Base-by-base conservation (phyloP, 2,888 invertebrate genomes). In the Hartigia nigra region DNA sequence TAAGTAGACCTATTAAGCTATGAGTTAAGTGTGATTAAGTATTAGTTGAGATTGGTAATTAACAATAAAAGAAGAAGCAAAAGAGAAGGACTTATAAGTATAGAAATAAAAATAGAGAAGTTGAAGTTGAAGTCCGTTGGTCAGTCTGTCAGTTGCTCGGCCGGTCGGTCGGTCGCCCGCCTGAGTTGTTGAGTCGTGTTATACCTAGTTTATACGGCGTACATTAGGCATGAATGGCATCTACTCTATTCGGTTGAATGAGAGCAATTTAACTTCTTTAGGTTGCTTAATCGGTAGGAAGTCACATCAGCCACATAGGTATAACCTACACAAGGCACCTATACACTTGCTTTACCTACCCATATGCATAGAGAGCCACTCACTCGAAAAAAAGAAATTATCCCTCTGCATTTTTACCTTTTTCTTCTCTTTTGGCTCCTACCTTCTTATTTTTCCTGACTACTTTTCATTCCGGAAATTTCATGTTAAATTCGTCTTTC, bases 211-310 rank as follows among this genome's bases (percentile, higher is more conserved):
- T 91, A 91, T 91, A 89, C 91, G 91, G 91, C 90, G 91, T 91
- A 91, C 90, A 91, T 91, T 91, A 91, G 91, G 88, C 91, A 91
- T 91, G 91, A 91, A 91, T 91, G 91, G 91, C 91, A 91, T 91
- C 91, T 91, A 89, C 91, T 91, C 90, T 87, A 90, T 87, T 87
- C 89, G 88, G 89, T 90, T 91, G 90, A 91, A 91, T 91, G 91
- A 91, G 91, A 91, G 91, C 91, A 91, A 91, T 91, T 91, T 91
- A 91, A 90, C 88, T 91, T 91, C 91, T 91, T 91, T 91, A 91
- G 90, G 91, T 90, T 91, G 91, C 90, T 91, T 91, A 91, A 91
- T 91, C 91, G 90, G 91, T 91, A 91, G 91, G 91, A 91, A 91
- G 91, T 91, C 91, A 90, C 91, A 91, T 91, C 84, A 81, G 87